Conservation (phyloP, 2,797 vertebrate genomes). For the Myotis findleyi region DNA sequence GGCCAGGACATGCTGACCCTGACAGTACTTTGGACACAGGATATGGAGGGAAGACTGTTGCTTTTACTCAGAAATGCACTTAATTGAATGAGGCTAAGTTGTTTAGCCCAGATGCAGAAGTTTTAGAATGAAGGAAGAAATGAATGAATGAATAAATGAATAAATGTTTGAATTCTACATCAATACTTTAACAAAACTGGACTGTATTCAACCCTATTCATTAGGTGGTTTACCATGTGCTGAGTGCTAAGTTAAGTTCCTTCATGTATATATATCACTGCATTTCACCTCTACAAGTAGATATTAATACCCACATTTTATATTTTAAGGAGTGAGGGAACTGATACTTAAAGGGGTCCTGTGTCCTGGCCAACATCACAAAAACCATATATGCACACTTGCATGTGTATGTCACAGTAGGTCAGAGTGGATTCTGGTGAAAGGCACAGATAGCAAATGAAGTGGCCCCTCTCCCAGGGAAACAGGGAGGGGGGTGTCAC, state of each 20-base stretch:
- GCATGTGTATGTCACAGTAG: rapidly evolving
- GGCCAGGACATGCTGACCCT: no score
- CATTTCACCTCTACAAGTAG: no score
- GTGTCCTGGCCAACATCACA: no score
- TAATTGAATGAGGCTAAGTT: not conserved
- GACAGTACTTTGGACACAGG: not conserved
- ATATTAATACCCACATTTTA: no score
- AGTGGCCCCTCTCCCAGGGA: no score
- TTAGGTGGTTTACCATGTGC: rapidly evolving
- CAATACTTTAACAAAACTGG: not conserved
- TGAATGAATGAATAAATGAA: no score
- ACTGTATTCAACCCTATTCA: rapidly evolving
- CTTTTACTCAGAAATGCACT: not conserved
- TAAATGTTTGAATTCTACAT: not conserved
- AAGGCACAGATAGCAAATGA: rapidly evolving
- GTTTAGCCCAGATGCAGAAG: not conserved
- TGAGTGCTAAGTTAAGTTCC: rapidly evolving
- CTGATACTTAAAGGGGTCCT: not conserved
- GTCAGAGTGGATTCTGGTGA: rapidly evolving
- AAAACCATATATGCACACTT: rapidly evolving
- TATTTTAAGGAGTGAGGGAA: not conserved
- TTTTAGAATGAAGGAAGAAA: not conserved
- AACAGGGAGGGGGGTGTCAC: rapidly evolving
- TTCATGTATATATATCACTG: rapidly evolving
- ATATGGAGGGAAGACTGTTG: rapidly evolving